These are phyloP conservation scores for Stenurella melanura DNA, from an alignment of 2,888 invertebrate genomes.

Conservation along the genomic window DNA sequence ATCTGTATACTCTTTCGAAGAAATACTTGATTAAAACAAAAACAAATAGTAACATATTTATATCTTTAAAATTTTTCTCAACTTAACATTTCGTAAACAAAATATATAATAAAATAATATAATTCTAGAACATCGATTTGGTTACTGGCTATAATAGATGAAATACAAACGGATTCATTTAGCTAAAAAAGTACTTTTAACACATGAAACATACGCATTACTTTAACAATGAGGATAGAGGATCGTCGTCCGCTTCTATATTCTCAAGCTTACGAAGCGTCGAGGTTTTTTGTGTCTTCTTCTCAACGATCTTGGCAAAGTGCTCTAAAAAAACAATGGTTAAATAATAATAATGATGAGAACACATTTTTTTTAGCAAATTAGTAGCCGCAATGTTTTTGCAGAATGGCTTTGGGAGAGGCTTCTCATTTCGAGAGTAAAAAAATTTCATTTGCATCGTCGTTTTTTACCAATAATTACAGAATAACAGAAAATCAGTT, in stretches of 20 bases:
- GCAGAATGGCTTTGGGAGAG: no score
- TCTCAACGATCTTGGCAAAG: constrained; percentile 47
- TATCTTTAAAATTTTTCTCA: not conserved
- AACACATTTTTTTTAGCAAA: no score
- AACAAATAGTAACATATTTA: constrained; percentile 1
- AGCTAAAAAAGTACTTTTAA: not conserved
- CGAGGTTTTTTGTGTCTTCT: constrained; percentile 58
- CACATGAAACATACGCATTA: constrained; percentile 40
- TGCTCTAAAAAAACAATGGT: constrained; percentile 37
- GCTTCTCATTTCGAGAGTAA: no score
- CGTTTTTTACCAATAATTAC: no score
- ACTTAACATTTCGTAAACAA: not conserved
- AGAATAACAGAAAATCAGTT: no score
- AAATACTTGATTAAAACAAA: not conserved
- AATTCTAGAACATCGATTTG: not conserved
- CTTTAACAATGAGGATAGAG: constrained; percentile 61
- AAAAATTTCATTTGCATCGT: no score
- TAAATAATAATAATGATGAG: no score
- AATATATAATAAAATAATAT: not conserved
- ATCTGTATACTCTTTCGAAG: no score
- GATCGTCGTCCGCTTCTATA: constrained; percentile 64
- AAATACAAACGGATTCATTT: not conserved
- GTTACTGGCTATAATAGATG: not conserved
- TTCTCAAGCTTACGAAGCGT: constrained; percentile 65
- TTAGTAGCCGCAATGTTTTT: no score